Evolutionary conservation across 2,888 invertebrate species (phyloP).

Genomic region (Carpatolechia fugitivella): DNA sequence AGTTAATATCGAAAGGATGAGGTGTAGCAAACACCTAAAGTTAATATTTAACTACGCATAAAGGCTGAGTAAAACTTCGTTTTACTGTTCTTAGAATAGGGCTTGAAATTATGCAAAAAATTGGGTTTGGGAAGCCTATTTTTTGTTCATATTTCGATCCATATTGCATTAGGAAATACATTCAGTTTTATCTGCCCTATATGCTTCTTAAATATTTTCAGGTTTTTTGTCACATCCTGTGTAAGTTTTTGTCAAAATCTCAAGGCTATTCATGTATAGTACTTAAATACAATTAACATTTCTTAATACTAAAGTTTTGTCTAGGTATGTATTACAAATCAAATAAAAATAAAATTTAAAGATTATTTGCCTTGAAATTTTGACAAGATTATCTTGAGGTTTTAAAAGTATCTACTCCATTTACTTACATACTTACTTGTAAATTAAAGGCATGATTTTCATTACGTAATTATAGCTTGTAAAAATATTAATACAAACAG

Average conservation of each 20-base stretch:
- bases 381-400: constrained; percentile 1
- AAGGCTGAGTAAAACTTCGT: no score
- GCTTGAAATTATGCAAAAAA: no score
- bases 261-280: no score
- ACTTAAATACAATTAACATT: no score
- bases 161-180: neutral
- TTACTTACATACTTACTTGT: constrained; percentile 1
- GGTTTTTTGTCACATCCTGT: no score
- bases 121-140: no score
- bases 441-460: constrained; percentile 18
- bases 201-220: no score
- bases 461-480: constrained; percentile 11
- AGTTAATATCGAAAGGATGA: neutral
- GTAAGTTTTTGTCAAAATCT: no score
- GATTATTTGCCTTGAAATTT: neutral
- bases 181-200: neutral
- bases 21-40: neutral
- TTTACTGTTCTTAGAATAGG: no score
- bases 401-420: neutral
- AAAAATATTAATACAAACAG: constrained; percentile 1
- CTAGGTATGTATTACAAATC: no score
- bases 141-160: neutral
- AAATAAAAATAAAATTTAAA: neutral
- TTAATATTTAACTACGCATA: no score
- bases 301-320: no score